phyloP scores from a whole-genome alignment of 2,797 vertebrate species.

The Huso huso region DNA sequence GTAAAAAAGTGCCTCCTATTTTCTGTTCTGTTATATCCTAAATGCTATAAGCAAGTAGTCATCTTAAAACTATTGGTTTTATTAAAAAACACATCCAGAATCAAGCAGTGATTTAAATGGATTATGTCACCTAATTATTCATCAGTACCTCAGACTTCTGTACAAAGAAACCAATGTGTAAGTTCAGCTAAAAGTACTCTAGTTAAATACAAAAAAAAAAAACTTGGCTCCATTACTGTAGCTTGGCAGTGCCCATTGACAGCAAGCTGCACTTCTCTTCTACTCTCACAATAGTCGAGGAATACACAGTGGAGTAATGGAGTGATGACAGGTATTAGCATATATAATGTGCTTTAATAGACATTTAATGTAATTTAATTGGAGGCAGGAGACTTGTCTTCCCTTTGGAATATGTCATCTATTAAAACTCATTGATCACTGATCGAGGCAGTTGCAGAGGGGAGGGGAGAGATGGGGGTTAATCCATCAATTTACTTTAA shows the following conservation, averaged over 20 bases:
- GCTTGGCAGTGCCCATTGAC: conserved; percentile 24
- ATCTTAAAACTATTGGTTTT: too few relatives aligned
- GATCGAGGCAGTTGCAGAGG: conserved; percentile 56
- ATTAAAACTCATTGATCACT: conserved; percentile 79
- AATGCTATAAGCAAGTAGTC: too few relatives aligned
- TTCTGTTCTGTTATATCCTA: too few relatives aligned
- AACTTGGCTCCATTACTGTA: conserved; percentile 26
- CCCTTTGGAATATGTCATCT: conserved; percentile 57
- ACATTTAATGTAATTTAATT: conserved; percentile 58
- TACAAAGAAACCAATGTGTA: too few relatives aligned
- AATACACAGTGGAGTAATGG: conserved; percentile 35
- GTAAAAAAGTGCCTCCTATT: too few relatives aligned
- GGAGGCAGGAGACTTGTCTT: conserved; percentile 43
- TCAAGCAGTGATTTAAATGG: too few relatives aligned
- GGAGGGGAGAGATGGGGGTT: conserved; percentile 45
- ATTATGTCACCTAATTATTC: too few relatives aligned
- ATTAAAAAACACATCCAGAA: too few relatives aligned
- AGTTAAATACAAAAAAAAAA: conserved; percentile 7
- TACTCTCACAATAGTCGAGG: conserved; percentile 35
- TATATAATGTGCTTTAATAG: conserved; percentile 60
- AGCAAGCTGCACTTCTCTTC: conserved; percentile 32
- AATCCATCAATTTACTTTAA: conserved; percentile 80
- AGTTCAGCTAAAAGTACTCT: conserved; percentile 24
- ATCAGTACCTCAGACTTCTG: too few relatives aligned
- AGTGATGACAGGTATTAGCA: conserved; percentile 60